These are phyloP conservation scores for Fragum fragum DNA, from an alignment of 2,888 invertebrate species.

Conservation along the genomic window DNA sequence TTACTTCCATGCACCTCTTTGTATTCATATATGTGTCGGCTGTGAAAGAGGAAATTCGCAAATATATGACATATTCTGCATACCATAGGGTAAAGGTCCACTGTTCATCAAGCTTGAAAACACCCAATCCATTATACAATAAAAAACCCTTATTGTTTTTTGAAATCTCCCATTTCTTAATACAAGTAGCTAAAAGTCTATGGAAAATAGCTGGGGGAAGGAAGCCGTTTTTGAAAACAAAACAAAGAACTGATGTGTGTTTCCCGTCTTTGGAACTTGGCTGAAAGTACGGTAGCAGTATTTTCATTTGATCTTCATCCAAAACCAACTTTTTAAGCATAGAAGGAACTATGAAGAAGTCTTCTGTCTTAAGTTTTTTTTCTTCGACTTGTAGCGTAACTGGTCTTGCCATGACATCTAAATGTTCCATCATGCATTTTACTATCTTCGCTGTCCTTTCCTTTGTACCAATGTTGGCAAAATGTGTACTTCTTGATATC, in stretches of 20 bases:
- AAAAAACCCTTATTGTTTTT: constrained; percentile 1
- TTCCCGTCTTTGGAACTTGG: constrained; percentile 7
- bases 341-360: constrained; percentile 60
- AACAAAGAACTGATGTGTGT: constrained; percentile 48
- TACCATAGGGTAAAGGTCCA: constrained; percentile 47
- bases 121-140: constrained; percentile 56
- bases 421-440: constrained; percentile 18
- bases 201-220: constrained; percentile 64
- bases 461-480: neutral
- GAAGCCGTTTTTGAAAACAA: constrained; percentile 47
- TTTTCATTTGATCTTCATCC: neutral
- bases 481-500: neutral
- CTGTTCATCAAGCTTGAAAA: constrained; percentile 35
- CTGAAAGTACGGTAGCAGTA: neutral
- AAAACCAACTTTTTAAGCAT: constrained; percentile 32
- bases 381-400: neutral
- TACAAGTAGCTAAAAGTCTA: constrained; percentile 56
- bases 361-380: neutral
- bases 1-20: constrained; percentile 21
- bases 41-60: constrained; percentile 37
- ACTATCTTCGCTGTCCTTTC: neutral
- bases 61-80: constrained; percentile 52
- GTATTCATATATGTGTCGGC: neutral
- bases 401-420: constrained; percentile 30
- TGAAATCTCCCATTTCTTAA: constrained; percentile 35